Percentiles rank a stretch among this genome's conserved stretches.
phyloP scores from a whole-genome alignment of 1,140 invertebrate genomes.

The Andrena cerasifolii region DNA sequence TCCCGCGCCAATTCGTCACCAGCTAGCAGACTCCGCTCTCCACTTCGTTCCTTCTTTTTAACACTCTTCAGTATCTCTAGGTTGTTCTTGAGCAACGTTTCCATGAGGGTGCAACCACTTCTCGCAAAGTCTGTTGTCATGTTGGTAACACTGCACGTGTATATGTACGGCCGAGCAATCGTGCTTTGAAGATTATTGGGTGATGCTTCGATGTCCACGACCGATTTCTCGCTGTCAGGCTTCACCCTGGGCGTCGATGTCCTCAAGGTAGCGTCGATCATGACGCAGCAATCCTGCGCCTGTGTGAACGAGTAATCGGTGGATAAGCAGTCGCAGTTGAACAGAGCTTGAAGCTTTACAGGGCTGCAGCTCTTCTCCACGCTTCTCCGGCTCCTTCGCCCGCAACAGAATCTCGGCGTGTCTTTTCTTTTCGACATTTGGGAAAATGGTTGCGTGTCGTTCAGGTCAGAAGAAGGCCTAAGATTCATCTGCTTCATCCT shows the following conservation, averaged over 20 bases:
- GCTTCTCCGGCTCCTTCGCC: neutral
- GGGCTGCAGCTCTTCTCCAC: neutral
- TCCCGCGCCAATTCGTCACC: neutral
- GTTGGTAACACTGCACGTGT: neutral
- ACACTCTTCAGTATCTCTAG: neutral
- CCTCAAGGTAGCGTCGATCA: neutral
- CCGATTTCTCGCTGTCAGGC: neutral
- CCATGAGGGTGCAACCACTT: neutral
- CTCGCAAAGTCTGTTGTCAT: neutral
- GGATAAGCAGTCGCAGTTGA: conserved; percentile 11
- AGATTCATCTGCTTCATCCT: neutral
- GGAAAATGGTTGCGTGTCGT: neutral
- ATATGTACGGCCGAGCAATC: neutral
- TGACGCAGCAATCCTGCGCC: neutral
- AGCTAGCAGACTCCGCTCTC: too few species aligned
- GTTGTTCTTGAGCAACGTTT: neutral
- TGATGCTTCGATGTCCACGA: neutral
- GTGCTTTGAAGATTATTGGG: neutral
- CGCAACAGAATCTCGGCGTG: too few species aligned
- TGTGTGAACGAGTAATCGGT: neutral
- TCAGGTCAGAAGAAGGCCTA: neutral
- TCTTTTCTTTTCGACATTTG: neutral
- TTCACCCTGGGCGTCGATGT: conserved; percentile 5
- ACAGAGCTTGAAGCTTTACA: neutral
- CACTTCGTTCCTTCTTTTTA: neutral